phyloP scores from a whole-genome alignment of 2,113 vertebrate species.

The Ardeotis arabs region DNA sequence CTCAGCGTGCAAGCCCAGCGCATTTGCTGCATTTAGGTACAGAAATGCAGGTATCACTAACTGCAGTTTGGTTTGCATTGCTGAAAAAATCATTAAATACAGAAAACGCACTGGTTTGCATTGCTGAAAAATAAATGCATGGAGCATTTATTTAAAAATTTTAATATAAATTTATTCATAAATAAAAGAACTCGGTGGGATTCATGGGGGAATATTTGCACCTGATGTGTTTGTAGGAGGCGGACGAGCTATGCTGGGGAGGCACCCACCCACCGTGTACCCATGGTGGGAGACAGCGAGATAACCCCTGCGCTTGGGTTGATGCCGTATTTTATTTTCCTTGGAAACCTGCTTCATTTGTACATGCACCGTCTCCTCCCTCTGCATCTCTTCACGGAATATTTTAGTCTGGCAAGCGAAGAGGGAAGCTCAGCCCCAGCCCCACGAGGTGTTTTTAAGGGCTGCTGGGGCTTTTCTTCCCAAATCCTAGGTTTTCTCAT shows the following conservation, averaged over 20 bases:
- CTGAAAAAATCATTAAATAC: not conserved
- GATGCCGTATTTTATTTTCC: not conserved
- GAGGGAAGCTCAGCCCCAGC: not conserved
- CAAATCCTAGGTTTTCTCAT: not conserved
- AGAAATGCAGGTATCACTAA: not conserved
- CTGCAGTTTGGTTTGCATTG: not conserved
- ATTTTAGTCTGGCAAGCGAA: not conserved
- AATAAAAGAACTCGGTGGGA: not conserved
- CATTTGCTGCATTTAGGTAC: not conserved
- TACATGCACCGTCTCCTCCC: not conserved
- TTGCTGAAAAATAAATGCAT: not conserved
- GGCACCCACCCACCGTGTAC: not conserved
- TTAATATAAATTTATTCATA: no score
- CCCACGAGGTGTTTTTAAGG: not conserved
- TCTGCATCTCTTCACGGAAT: not conserved
- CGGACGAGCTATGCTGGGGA: not conserved
- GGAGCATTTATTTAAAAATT: no score
- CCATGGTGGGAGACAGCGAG: not conserved
- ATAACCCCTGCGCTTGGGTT: not conserved
- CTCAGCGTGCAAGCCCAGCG: fast-evolving
- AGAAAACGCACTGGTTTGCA: not conserved
- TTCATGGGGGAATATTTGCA: not conserved
- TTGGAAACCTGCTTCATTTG: not conserved
- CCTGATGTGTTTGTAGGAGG: not conserved
- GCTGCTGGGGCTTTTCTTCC: not conserved